Percentiles rank a stretch among this genome's conserved stretches.
Conservation (phyloP, 23 tunicate species). For the Halocynthia roretzi region DNA sequence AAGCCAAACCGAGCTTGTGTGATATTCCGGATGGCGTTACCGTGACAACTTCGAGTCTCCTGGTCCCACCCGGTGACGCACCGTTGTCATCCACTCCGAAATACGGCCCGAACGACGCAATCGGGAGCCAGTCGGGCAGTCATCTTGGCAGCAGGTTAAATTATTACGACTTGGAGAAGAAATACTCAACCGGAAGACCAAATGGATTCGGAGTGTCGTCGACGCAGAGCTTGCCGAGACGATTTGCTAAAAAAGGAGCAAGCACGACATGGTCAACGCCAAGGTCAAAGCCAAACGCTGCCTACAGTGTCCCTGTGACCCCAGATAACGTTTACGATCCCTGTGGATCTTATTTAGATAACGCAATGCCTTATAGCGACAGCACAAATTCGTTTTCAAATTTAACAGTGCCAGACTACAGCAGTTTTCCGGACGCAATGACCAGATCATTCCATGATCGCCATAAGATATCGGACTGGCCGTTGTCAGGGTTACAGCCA, state of each 20-base stretch:
- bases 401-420: slow-evolving; percentile 1
- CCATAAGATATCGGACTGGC: slow-evolving; percentile 52
- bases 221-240: slow-evolving; percentile 16
- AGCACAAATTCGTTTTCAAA: slow-evolving; percentile 12
- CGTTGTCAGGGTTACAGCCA: slow-evolving; percentile 47
- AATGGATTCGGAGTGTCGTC: slow-evolving; percentile 1
- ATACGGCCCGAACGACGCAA: not conserved
- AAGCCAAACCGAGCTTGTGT: not conserved
- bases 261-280: slow-evolving; percentile 61
- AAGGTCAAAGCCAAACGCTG: slow-evolving; percentile 59
- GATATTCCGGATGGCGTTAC: slow-evolving; percentile 6
- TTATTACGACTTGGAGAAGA: no score
- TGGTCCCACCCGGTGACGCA: not conserved
- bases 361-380: not conserved
- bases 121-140: not conserved
- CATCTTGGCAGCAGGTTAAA: no score
- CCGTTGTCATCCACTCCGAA: not conserved
- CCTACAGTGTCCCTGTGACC: slow-evolving; percentile 61
- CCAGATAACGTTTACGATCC: slow-evolving; percentile 31
- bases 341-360: slow-evolving; percentile 7
- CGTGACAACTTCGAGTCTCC: not conserved
- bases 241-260: slow-evolving; percentile 8
- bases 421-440: not conserved
- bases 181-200: not conserved
- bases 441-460: not conserved